Conservation (phyloP, 2,113 vertebrate genomes). For the Atrichornis clamosus region DNA sequence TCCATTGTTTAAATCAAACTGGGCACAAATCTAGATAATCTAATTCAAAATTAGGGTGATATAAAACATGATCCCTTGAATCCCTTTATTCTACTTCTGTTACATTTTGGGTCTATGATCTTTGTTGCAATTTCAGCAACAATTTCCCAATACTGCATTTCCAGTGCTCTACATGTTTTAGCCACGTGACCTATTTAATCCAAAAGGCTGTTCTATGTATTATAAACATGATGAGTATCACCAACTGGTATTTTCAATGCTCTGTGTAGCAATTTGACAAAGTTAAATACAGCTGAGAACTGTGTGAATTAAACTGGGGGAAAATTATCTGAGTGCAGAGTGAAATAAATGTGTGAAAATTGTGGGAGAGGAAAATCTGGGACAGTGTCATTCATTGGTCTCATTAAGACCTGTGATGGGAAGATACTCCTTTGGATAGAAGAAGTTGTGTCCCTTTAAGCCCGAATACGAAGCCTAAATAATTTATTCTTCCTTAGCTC, state of each 20-base stretch:
- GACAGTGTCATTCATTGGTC: not conserved
- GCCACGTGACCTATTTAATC: not conserved
- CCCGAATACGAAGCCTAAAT: not conserved
- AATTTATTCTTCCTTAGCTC: not conserved
- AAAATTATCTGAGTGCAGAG: not conserved
- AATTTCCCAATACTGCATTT: not conserved
- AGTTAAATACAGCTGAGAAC: not conserved
- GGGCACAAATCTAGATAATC: not conserved
- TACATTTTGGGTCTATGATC: not conserved
- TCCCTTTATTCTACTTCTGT: not conserved
- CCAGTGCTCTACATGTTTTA: not conserved
- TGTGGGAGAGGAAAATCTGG: not conserved
- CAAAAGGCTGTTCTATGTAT: not conserved
- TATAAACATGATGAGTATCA: not conserved
- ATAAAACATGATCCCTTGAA: not conserved
- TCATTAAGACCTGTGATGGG: not conserved
- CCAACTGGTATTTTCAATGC: accelerated
- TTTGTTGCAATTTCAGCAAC: not conserved
- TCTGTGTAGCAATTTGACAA: not conserved
- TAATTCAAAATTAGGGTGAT: not conserved
- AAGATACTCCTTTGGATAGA: not conserved
- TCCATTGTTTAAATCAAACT: not conserved
- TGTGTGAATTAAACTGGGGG: not conserved
- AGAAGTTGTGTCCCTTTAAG: not conserved
- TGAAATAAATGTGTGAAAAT: not conserved